Evolutionary conservation across 2,797 vertebrate genomes (phyloP).

Genomic region (Thalassophryne amazonica): DNA sequence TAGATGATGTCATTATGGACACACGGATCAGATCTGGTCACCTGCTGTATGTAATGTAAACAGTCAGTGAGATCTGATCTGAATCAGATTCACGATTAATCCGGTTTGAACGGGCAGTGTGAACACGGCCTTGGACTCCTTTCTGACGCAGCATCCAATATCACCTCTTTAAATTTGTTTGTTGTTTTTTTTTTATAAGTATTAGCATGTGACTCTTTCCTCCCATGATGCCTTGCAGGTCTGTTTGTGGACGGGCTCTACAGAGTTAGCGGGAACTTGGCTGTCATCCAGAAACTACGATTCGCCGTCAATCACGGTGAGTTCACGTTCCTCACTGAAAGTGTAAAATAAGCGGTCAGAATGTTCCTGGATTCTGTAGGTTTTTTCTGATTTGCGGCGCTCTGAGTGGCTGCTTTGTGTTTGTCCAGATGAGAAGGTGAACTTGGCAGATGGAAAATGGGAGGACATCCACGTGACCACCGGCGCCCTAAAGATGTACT

Average conservation of each 20-base stretch:
- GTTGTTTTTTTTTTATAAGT: too few species aligned
- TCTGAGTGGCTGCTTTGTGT: background rate
- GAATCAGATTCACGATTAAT: too few species aligned
- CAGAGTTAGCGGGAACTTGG: constrained; percentile 96
- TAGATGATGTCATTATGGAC: too few species aligned
- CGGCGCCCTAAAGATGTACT: constrained; percentile 97
- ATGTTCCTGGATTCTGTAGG: background rate
- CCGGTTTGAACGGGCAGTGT: too few species aligned
- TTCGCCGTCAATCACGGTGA: constrained; percentile 95
- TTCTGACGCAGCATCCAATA: background rate
- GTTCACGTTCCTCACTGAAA: constrained; percentile 3
- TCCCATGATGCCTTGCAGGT: constrained; percentile 70
- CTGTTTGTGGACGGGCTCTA: constrained; percentile 91
- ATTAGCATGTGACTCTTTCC: too few species aligned
- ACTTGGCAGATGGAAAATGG: constrained; percentile 92
- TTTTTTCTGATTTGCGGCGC: background rate
- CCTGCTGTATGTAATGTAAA: too few species aligned
- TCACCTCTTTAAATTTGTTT: background rate
- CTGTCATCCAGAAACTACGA: constrained; percentile 95
- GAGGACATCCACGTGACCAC: constrained; percentile 97
- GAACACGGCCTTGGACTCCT: too few species aligned
- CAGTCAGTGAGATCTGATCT: too few species aligned
- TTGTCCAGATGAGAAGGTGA: constrained; percentile 89
- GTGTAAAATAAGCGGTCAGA: too few species aligned
- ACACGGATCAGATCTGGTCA: too few species aligned